Evolutionary conservation across 2,113 vertebrate species (phyloP).

Genomic region (Oophaga pumilio): DNA sequence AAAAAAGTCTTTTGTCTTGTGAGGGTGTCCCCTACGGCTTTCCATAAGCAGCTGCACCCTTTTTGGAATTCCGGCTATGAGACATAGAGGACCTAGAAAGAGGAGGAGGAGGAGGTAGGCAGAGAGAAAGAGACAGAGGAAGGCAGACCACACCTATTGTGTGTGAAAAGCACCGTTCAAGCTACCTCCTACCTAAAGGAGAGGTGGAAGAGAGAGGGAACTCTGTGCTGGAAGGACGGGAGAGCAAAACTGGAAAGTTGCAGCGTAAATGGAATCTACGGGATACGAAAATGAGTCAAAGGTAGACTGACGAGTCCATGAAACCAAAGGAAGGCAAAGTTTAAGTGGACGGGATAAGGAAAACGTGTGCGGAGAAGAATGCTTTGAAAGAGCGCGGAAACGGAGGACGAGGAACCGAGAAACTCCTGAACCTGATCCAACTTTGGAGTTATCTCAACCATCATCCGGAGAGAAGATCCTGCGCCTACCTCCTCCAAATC

Average conservation of each 20-base stretch:
- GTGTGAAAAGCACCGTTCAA: slow-evolving; percentile 1
- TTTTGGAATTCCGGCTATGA: slow-evolving; percentile 55
- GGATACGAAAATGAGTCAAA: neutral
- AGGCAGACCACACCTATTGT: slow-evolving; percentile 47
- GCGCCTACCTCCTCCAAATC: neutral
- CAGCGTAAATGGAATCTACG: neutral
- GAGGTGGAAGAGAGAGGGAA: slow-evolving; percentile 15
- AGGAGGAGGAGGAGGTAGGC: slow-evolving; percentile 5
- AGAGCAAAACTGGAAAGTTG: neutral
- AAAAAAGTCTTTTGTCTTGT: neutral
- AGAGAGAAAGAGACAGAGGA: neutral
- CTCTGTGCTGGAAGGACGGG: neutral
- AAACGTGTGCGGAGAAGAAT: neutral
- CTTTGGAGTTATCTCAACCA: neutral
- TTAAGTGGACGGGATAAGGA: neutral
- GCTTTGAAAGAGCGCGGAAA: neutral
- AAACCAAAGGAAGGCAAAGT: neutral
- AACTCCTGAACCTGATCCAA: neutral
- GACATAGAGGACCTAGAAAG: slow-evolving; percentile 37
- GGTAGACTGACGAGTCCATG: neutral
- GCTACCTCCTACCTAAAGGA: neutral
- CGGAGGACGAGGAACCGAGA: neutral
- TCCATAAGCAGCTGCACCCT: slow-evolving; percentile 57
- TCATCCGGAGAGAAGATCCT: neutral
- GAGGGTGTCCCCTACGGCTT: slow-evolving; percentile 22